Evolutionary conservation across 2,888 invertebrate genomes (phyloP), one percentile per base, ranked within the genome.

Genomic region (Pseudoips prasinana): DNA sequence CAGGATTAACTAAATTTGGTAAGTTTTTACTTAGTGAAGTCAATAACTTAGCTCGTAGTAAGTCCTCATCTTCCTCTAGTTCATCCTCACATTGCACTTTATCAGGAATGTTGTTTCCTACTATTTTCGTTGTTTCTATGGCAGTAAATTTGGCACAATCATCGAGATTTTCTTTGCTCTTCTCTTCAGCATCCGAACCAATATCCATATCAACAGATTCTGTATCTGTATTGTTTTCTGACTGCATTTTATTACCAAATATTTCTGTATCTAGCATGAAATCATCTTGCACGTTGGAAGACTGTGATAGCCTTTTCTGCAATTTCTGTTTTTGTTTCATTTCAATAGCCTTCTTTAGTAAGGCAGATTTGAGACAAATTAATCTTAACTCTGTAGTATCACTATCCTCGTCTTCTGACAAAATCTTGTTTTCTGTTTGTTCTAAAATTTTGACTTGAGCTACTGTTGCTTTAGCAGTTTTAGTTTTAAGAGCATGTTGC

Each of bases 311-410:
- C 35, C 63, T 68, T 57, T 87, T 86, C 32, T 67, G 73, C 40
- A 77, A 41, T 55, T 83, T 87, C 47, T 83, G 77, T 36, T 84
- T 85, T 44, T 72, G 74, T 69, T 91, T 91, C 62, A 91, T 84
- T 64, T 92, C 90, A 46, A 90, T 87, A 37, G 91, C 91, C 69
- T 92, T 93, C 53, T 92, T 93, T 23, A 92, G 58, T 24, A 93
- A 76, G 3, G 93, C 92, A n/a, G 93, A 93, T 52, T 90, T 91
- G n/a, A 93, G 73, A 32, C 93, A 93, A 46, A 91, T 92, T 50
- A 92, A 72, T 48, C 93, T 80, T 27, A 93, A 71, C 51, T 92
- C 89, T 30, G 90, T 75, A 41, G 92, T 90, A 58, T 93, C 92
- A 62, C 89, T 90, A 46, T 92, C 92, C 55, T 89, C 90, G 41